Evolutionary conservation across 2,797 vertebrate genomes (phyloP).

Genomic region (Microctenopoma lineatum): DNA sequence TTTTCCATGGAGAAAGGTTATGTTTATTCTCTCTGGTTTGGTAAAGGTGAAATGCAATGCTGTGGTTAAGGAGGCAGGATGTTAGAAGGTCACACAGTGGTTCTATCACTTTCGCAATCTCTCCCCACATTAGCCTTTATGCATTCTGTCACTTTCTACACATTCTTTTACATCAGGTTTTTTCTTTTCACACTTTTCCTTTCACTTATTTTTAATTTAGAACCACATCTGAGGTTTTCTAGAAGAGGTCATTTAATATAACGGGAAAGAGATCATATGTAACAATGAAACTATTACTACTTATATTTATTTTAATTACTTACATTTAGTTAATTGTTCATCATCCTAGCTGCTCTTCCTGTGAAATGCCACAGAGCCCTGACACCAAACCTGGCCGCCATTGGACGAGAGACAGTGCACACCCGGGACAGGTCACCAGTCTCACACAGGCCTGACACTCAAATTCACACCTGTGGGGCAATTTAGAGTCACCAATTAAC

Average conservation of each 20-base stretch:
- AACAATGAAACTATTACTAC: too few relatives aligned
- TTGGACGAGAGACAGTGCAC: too few relatives aligned
- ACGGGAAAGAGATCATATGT: too few relatives aligned
- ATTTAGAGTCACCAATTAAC: too few relatives aligned
- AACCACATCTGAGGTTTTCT: neutral
- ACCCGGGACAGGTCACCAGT: too few relatives aligned
- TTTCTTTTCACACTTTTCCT: neutral
- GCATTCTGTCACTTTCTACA: slow-evolving; percentile 25
- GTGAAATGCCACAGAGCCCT: too few relatives aligned
- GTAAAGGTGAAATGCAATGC: slow-evolving; percentile 39
- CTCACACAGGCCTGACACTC: too few relatives aligned
- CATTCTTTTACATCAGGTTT: slow-evolving; percentile 1
- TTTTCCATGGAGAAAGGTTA: slow-evolving; percentile 62
- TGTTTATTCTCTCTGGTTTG: slow-evolving; percentile 45
- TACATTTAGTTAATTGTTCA: too few relatives aligned
- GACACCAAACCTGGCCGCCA: too few relatives aligned
- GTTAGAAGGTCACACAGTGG: slow-evolving; percentile 61
- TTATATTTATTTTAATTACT: too few relatives aligned
- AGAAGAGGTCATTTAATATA: neutral
- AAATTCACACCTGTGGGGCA: too few relatives aligned
- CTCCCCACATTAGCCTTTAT: slow-evolving; percentile 17
- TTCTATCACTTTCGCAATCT: slow-evolving; percentile 28
- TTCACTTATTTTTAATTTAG: neutral
- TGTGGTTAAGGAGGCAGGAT: slow-evolving; percentile 64
- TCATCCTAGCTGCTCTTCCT: too few relatives aligned